Evolutionary conservation across 1,140 invertebrate genomes (phyloP), one percentile per base, ranked within the genome.

Genomic region (Cotesia vestalis): DNA sequence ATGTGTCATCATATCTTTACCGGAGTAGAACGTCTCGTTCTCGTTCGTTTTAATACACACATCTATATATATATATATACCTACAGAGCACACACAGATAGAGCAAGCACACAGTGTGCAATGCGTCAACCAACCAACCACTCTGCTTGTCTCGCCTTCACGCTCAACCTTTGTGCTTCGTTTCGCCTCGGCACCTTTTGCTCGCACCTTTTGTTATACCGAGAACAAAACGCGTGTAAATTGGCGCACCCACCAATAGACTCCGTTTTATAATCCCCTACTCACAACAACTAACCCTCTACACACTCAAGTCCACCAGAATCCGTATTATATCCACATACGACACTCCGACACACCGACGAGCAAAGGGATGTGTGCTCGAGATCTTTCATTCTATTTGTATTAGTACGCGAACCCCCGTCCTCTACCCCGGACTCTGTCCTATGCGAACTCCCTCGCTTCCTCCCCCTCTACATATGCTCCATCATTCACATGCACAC

Each of bases 191-290:
- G 62, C 67, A 77, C 77, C 77, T 80, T 77, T 76, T 76, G 74
- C 79, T 79, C 69, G 75, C 81, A 83, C 75, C 78, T 83, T 83
- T 83, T 82, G 80, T 83, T 77, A 70, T 59, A 75, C 69, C 69
- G 73, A 79, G 78, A 82, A 83, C 79, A 82, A 83, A 83, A 83
- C 79, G 77, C 75, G 79, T 81, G 81, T 82, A 83, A 82, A 82
- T 83, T 83, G 79, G 78, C 82, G 78, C 80, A 79, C 77, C 78
- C 78, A 80, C 78, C 76, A 76, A 83, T 79, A 79, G 75, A 80
- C 51, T 71, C 57, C 64, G 70, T 34, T 69, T 73, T 71, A 53
- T 73, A 46, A 69, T 73, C 69, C 53, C 73, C 62, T 68, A 69
- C 69, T 52, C 69, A 73, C 76, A 35, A 53, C 27, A 57, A 46